Evolutionary conservation across 64 coral and sea anemone genomes (phyloP), one percentile per base, ranked within the genome.

Genomic region (Pocillopora verrucosa): DNA sequence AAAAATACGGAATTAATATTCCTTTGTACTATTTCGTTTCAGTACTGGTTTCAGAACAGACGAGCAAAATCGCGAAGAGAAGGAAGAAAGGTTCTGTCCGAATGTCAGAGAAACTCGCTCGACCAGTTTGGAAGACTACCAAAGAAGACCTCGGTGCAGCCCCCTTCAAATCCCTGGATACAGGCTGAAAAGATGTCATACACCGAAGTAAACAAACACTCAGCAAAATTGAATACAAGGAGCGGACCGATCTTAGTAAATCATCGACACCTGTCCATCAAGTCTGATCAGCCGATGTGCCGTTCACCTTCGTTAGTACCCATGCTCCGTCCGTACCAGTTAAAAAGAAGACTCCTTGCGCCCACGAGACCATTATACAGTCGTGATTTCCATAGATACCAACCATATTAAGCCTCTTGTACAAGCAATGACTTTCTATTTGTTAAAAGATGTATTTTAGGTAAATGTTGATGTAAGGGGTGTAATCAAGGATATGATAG

Each of bases 1-100:
- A 63, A 15, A 13, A 15, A 15, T 25, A 70, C n/a, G 22, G 1
- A n/a, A 10, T 10, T 24, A 70, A 70, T 11, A 0, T 20, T 77
- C 0, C 19, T 77, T 56, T 77, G 7, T n/a, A 9, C 10, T 5
- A 4, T n/a, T 77, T 22, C 16, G 11, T 77, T 77, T 22, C 75
- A 77, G 75, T 77, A 57, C 41, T 77, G 75, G 75, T 77, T 77
- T 45, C 45, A 77, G 10, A 77, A 77, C 20, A 37, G 75, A 16
- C 35, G 75, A 7, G 75, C 75, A 11, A 77, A 77, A 41, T 17
- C 75, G 2, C 45, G 75, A 56, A 77, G n/a, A 22, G 19, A 51
- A n/a, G 45, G 56, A 56, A 16, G 38, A 77, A 10, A 77, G 22
- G 59, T 15, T 12, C 10, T 17, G 10, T 45, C 19, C 37, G 34